Percentiles rank a stretch among this genome's conserved stretches.
Conservation (phyloP, 2,113 vertebrate genomes). For the Uria lomvia region DNA sequence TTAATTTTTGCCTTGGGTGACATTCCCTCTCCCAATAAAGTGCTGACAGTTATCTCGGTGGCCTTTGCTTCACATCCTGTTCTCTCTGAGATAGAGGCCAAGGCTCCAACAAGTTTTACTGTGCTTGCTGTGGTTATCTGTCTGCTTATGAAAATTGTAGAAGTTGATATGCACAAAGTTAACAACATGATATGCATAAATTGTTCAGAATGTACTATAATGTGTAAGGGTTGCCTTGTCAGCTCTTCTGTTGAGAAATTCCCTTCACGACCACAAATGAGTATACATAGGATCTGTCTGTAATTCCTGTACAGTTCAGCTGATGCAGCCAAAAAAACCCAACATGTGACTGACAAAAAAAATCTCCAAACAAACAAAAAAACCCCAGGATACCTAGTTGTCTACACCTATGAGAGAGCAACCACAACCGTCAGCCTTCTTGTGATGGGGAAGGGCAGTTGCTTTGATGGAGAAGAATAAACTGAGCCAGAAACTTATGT, state of each 20-base stretch:
- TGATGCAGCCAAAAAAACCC: background rate
- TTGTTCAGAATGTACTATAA: background rate
- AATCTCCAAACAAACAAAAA: background rate
- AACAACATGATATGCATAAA: background rate
- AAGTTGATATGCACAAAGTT: too few relatives aligned
- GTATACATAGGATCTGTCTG: background rate
- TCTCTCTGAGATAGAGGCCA: background rate
- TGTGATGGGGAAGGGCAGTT: background rate
- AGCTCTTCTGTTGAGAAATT: background rate
- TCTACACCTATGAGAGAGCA: background rate
- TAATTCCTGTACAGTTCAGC: background rate
- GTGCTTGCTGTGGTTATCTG: background rate
- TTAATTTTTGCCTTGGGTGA: background rate
- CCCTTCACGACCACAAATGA: background rate
- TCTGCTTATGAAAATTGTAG: background rate
- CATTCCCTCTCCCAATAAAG: background rate
- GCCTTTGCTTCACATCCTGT: slow-evolving; percentile 16
- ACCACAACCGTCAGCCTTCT: background rate
- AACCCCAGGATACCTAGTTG: background rate
- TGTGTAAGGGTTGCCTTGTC: background rate
- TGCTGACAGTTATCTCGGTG: background rate
- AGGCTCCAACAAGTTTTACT: background rate
- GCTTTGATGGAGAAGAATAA: background rate
- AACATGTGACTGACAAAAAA: background rate
- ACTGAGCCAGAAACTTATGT: background rate